Percentiles rank a stretch among this genome's conserved stretches.
Conservation (phyloP, 2,888 invertebrate genomes). For the Lithosia quadra region DNA sequence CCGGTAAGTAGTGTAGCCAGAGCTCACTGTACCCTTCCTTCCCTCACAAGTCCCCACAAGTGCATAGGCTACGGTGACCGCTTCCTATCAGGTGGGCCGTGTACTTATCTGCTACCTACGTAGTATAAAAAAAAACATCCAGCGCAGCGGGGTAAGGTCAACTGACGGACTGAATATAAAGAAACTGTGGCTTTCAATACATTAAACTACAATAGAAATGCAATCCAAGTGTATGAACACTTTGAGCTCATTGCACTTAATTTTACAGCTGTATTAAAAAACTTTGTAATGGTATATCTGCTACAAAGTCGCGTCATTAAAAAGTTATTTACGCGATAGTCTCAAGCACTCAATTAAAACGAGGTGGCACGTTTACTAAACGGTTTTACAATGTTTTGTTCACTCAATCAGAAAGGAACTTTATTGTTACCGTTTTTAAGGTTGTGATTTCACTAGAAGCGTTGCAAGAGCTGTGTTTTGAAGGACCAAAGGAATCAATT, state of each 20-base stretch:
- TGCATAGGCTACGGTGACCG: too few relatives aligned
- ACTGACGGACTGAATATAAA: too few relatives aligned
- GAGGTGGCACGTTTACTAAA: neutral
- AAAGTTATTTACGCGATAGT: slow-evolving; percentile 14
- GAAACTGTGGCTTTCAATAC: neutral
- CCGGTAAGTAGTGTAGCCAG: too few relatives aligned
- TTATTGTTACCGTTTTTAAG: neutral
- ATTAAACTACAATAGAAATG: neutral
- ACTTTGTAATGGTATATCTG: slow-evolving; percentile 21
- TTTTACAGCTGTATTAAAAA: slow-evolving; percentile 13
- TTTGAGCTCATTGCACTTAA: neutral
- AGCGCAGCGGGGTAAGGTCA: too few relatives aligned
- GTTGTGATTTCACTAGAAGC: too few relatives aligned
- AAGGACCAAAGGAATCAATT: too few relatives aligned
- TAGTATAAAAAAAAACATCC: too few relatives aligned
- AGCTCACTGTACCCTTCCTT: too few relatives aligned
- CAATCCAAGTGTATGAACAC: neutral
- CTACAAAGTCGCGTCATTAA: slow-evolving; percentile 22
- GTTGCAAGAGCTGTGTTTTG: too few relatives aligned
- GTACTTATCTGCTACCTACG: too few relatives aligned
- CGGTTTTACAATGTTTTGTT: neutral
- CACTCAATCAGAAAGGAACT: neutral
- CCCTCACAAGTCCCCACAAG: too few relatives aligned
- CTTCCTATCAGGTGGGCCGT: too few relatives aligned
- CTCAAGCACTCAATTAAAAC: slow-evolving; percentile 1